Percentiles rank a stretch among this genome's conserved stretches.
phyloP scores from a whole-genome alignment of 2,113 vertebrate genomes.

The Corythoichthys haematopterus region DNA sequence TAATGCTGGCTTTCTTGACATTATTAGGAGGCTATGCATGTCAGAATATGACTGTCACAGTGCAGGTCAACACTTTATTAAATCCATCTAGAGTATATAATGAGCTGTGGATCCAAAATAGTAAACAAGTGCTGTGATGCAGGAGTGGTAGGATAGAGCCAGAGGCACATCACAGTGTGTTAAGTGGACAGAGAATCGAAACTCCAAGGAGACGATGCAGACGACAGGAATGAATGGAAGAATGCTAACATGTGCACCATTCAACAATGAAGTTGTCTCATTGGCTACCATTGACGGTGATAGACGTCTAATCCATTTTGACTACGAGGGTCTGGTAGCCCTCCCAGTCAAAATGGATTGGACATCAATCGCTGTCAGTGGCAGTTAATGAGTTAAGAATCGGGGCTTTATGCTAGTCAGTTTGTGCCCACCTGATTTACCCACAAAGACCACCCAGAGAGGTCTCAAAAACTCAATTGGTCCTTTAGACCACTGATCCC shows the following conservation, averaged over 20 bases:
- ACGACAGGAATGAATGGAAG: neutral
- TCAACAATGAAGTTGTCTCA: neutral
- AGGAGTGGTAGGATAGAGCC: neutral
- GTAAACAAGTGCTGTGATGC: neutral
- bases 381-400: too few relatives aligned
- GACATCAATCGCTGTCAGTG: too few relatives aligned
- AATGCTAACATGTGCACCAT: neutral
- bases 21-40: neutral
- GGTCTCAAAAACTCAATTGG: too few relatives aligned
- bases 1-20: conserved; percentile 16
- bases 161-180: neutral
- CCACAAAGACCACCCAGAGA: too few relatives aligned
- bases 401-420: too few relatives aligned
- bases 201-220: neutral
- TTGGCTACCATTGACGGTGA: too few relatives aligned
- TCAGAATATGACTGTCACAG: conserved; percentile 25
- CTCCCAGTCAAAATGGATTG: too few relatives aligned
- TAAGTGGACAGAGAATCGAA: conserved; percentile 5
- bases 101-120: neutral
- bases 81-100: conserved; percentile 2
- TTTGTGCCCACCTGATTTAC: too few relatives aligned
- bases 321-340: neutral
- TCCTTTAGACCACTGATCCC: too few relatives aligned
- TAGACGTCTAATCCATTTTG: neutral
- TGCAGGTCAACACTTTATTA: conserved; percentile 31